Evolutionary conservation across 1,140 invertebrate genomes (phyloP).

Genomic region (Drosophila albomicans): DNA sequence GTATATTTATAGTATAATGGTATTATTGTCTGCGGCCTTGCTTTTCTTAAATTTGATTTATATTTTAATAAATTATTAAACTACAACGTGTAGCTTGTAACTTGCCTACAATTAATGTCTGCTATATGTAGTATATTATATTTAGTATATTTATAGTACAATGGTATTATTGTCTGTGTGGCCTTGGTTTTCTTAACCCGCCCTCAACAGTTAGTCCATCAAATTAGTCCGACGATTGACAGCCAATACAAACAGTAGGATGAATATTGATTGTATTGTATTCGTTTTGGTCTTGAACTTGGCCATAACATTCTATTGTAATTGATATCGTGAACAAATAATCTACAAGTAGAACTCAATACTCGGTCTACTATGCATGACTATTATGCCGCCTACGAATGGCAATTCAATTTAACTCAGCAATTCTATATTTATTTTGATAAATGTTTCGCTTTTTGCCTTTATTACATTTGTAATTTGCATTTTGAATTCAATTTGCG

Average conservation of each 20-base stretch:
- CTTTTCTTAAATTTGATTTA: conserved; percentile 20
- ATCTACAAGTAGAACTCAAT: background rate
- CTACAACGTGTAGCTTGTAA: conserved; percentile 66
- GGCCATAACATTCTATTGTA: background rate
- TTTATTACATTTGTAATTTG: conserved; percentile 48
- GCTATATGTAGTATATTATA: background rate
- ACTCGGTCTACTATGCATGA: background rate
- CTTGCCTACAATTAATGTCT: background rate
- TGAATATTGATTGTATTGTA: conserved; percentile 59
- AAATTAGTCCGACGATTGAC: conserved; percentile 66
- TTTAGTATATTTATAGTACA: no score
- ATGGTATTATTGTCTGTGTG: background rate
- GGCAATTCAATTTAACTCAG: background rate
- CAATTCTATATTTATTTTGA: conserved; percentile 1
- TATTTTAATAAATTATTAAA: no score
- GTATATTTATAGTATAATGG: no score
- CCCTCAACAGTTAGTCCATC: conserved; percentile 47
- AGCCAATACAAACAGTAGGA: conserved; percentile 61
- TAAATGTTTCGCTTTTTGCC: conserved; percentile 34
- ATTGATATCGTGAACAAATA: conserved; percentile 13
- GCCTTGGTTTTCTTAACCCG: conserved; percentile 3
- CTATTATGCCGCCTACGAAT: no score
- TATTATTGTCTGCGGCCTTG: background rate
- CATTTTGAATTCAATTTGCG: conserved; percentile 35
- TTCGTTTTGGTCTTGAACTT: background rate